Conservation (phyloP, 2,888 invertebrate genomes). For the Lycia hirtaria region DNA sequence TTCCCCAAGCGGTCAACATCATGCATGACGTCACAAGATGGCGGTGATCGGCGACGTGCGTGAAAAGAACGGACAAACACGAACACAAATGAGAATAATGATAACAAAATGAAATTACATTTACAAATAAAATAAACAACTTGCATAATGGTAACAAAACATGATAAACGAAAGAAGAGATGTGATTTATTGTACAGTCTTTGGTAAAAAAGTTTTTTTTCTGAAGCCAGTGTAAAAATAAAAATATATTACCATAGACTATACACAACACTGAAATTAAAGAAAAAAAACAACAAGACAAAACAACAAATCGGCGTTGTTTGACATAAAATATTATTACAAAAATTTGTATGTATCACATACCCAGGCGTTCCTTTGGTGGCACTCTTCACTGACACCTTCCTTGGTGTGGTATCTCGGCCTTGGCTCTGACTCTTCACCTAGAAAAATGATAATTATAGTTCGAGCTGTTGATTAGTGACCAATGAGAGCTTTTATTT, state of each 20-base stretch:
- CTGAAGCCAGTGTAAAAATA: background rate
- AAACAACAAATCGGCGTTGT: too few relatives aligned
- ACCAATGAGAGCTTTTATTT: too few relatives aligned
- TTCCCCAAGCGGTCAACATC: slow-evolving; percentile 59
- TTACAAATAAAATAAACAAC: background rate
- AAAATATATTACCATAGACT: slow-evolving; percentile 9
- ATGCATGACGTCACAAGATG: slow-evolving; percentile 81
- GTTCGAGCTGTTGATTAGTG: too few relatives aligned
- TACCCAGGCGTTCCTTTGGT: slow-evolving; percentile 80
- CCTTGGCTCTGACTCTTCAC: slow-evolving; percentile 78
- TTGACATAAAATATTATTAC: slow-evolving; percentile 7
- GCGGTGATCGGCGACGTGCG: slow-evolving; percentile 57
- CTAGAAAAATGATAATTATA: slow-evolving; percentile 65
- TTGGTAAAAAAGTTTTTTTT: background rate
- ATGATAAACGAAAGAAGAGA: background rate
- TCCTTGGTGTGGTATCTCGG: slow-evolving; percentile 84
- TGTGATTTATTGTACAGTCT: background rate
- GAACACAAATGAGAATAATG: slow-evolving; percentile 34
- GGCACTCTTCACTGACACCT: slow-evolving; percentile 87
- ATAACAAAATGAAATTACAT: slow-evolving; percentile 15
- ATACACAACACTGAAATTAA: background rate
- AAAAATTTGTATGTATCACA: slow-evolving; percentile 53
- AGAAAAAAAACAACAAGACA: background rate
- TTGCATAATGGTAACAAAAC: background rate
- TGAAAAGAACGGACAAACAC: slow-evolving; percentile 43